These are phyloP conservation scores for Bufotes viridis DNA, from an alignment of 2,797 vertebrate genomes.

Conservation along the genomic window DNA sequence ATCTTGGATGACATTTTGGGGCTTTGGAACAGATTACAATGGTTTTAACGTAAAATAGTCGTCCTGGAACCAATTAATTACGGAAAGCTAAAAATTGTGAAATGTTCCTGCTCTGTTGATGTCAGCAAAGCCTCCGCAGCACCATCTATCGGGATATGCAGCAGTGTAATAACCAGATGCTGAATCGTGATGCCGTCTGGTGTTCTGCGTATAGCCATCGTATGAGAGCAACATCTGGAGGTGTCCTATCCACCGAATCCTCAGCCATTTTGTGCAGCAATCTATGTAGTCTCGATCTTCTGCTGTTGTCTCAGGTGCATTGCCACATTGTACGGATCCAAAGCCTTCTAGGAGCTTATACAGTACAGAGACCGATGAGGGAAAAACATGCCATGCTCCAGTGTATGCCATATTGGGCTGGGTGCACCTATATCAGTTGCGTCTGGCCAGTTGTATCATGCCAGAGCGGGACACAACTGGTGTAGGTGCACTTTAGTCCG, in stretches of 20 bases:
- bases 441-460: too few relatives aligned
- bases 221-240: constrained; percentile 43
- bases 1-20: too few relatives aligned
- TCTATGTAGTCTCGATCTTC: background rate
- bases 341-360: background rate
- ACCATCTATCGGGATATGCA: background rate
- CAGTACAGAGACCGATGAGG: background rate
- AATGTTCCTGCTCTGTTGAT: background rate
- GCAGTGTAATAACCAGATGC: constrained; percentile 5
- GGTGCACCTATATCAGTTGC: too few relatives aligned
- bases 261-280: background rate
- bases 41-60: background rate
- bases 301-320: background rate
- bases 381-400: background rate
- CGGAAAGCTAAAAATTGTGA: background rate
- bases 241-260: constrained; percentile 4
- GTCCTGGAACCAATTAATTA: background rate
- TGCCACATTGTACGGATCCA: background rate
- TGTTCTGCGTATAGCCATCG: constrained; percentile 29
- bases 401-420: too few relatives aligned
- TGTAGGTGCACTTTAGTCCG: too few relatives aligned
- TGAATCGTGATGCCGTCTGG: constrained; percentile 24
- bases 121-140: background rate
- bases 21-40: too few relatives aligned
- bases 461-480: too few relatives aligned